Percentiles rank a stretch among this genome's conserved stretches.
These are phyloP conservation scores for Uria lomvia DNA, from an alignment of 2,113 vertebrate species.

Conservation along the genomic window DNA sequence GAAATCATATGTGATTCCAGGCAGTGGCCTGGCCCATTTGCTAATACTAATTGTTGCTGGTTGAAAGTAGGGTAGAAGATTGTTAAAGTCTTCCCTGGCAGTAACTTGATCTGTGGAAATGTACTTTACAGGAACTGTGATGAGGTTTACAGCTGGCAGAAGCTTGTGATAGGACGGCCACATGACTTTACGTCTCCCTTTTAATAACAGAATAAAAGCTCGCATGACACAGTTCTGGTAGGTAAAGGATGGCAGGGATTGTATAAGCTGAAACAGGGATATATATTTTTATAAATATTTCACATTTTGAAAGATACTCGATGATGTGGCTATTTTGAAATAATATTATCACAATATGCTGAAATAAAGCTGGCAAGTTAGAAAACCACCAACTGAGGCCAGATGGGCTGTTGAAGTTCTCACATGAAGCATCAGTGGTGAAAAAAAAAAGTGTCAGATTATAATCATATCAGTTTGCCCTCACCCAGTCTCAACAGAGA, in stretches of 20 bases:
- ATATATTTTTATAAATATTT: conserved; percentile 33
- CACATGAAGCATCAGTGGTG: conserved; percentile 17
- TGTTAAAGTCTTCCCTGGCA: conserved; percentile 80
- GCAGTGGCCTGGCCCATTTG: conserved; percentile 78
- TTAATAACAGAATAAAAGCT: conserved; percentile 46
- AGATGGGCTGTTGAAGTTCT: conserved; percentile 53
- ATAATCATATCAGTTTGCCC: background rate
- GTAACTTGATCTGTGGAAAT: conserved; percentile 79
- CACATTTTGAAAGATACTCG: conserved; percentile 31
- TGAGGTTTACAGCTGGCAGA: conserved; percentile 78
- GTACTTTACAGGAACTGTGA: conserved; percentile 76
- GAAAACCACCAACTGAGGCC: conserved; percentile 64
- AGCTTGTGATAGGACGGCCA: conserved; percentile 56
- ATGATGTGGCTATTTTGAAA: conserved; percentile 62
- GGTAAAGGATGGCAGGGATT: background rate
- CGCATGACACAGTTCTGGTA: conserved; percentile 26
- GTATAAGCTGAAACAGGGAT: background rate
- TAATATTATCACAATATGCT: conserved; percentile 49
- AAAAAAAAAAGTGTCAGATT: conserved; percentile 29
- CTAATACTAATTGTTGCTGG: conserved; percentile 82
- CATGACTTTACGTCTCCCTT: conserved; percentile 52
- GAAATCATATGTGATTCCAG: conserved; percentile 79
- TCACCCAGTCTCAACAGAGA: background rate
- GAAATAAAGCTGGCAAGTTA: conserved; percentile 58
- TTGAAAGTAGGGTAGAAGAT: conserved; percentile 75